Base-by-base conservation (phyloP, 2,888 invertebrate species). In the Cynaeus angustus region DNA sequence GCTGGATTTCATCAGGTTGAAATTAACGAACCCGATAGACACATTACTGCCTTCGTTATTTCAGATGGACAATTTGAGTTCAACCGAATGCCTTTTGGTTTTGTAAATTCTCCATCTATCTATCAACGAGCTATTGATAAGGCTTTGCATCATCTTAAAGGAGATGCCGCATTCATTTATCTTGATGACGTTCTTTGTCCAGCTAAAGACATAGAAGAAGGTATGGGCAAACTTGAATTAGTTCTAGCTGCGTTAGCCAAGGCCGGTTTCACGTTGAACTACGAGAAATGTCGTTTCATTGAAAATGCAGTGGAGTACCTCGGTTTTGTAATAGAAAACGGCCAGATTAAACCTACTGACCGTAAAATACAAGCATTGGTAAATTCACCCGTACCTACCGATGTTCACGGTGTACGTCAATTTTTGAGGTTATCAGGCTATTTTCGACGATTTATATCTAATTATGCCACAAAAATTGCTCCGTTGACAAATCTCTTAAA, bases 401-500 rank as follows among this genome's bases (percentile, higher is more conserved):
- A 50, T 50, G 50, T 50, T 21, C 16, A 12, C 3, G 50, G 13
- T 5, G 50, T 50, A 5, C 16, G 50, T 5, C 50, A 50, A 50
- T 50, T 50, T 26, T 21, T 50, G 50, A 13, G 50, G 4, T n/a
- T 50, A 5, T 5, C 50, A 3, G 50, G 50, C n/a, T 50, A 50
- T n/a, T 50, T 50, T 26, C 16, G 50, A 9, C 5, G 13, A 5
- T 50, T 50, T 26, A 50, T 50, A 5, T 5, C 43, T 6, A 9
- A 12, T 6, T 43, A 6, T 9, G 4, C 43, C 4, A 43, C n/a
- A 4, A 4, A 7, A 28, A 28, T 7, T 28, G 5, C 5, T 28
- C 28, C 28, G 7, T 7, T 28, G 4, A 5, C 28, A 5, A 28
- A 28, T 28, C 7, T 28, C 4, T 7, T 28, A 5, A 28, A 28